These are phyloP conservation scores for Neogale vison DNA, from an alignment of 2,113 vertebrate genomes.

Conservation along the genomic window DNA sequence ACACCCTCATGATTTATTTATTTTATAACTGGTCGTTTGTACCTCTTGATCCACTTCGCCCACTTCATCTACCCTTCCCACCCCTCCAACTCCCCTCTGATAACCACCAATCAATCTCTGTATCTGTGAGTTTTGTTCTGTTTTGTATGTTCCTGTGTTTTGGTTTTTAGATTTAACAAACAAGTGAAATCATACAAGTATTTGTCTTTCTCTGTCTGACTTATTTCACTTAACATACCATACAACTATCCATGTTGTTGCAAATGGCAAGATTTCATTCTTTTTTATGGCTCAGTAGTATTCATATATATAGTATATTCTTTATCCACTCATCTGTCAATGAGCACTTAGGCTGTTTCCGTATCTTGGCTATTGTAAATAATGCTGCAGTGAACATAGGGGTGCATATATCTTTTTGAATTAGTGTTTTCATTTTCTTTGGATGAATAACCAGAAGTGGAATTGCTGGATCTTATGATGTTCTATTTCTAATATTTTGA, in stretches of 20 bases:
- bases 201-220: background rate
- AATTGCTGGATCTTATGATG: background rate
- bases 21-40: background rate
- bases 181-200: background rate
- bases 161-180: background rate
- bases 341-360: background rate
- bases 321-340: background rate
- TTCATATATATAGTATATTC: background rate
- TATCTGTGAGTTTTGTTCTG: background rate
- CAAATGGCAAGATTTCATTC: background rate
- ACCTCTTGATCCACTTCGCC: background rate
- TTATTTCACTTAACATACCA: background rate
- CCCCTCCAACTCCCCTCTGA: background rate
- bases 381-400: background rate
- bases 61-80: background rate
- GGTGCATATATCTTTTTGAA: background rate
- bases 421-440: background rate
- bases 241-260: background rate
- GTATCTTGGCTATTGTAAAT: background rate
- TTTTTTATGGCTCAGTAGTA: background rate
- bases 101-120: background rate
- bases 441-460: background rate
- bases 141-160: background rate
- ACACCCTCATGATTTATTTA: background rate
- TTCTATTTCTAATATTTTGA: background rate